Conservation (phyloP, 2,888 invertebrate species). For the Cheilosia urbana region DNA sequence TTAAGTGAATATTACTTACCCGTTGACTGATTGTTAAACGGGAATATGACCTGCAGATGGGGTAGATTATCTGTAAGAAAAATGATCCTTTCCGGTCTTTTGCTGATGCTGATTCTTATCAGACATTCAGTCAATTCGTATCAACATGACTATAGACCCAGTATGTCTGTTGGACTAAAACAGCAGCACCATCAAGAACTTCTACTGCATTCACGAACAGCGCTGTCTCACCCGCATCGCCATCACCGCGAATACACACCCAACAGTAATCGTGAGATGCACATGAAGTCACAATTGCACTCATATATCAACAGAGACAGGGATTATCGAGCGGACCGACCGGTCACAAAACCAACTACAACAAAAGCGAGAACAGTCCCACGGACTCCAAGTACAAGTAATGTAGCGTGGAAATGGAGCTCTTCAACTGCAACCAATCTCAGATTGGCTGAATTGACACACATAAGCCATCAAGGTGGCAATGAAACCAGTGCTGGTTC, state of each 20-base stretch:
- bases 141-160: slow-evolving; percentile 15
- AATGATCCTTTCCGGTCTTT: slow-evolving; percentile 56
- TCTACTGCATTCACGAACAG: slow-evolving; percentile 17
- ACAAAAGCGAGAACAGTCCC: slow-evolving; percentile 12
- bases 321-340: slow-evolving; percentile 32
- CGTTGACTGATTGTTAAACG: slow-evolving; percentile 29
- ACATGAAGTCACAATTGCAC: slow-evolving; percentile 50
- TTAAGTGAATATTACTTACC: slow-evolving; percentile 2
- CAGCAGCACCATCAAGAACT: slow-evolving; percentile 27
- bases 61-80: slow-evolving; percentile 29
- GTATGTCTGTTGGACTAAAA: slow-evolving; percentile 15
- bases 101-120: slow-evolving; percentile 51
- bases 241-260: slow-evolving; percentile 53
- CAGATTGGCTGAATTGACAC: slow-evolving; percentile 45
- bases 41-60: slow-evolving; percentile 63
- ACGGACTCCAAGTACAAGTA: slow-evolving; percentile 1
- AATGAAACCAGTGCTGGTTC: slow-evolving; percentile 51
- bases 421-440: slow-evolving; percentile 32
- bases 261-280: slow-evolving; percentile 59
- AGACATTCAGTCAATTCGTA: slow-evolving; percentile 45
- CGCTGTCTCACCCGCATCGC: slow-evolving; percentile 42
- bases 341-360: slow-evolving; percentile 13
- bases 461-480: slow-evolving; percentile 35
- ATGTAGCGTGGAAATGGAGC: slow-evolving; percentile 49
- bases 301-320: slow-evolving; percentile 35